Percentiles rank a stretch among this genome's conserved stretches.
Evolutionary conservation across 2,888 invertebrate genomes (phyloP).

Genomic region (Ceriagrion tenellum): DNA sequence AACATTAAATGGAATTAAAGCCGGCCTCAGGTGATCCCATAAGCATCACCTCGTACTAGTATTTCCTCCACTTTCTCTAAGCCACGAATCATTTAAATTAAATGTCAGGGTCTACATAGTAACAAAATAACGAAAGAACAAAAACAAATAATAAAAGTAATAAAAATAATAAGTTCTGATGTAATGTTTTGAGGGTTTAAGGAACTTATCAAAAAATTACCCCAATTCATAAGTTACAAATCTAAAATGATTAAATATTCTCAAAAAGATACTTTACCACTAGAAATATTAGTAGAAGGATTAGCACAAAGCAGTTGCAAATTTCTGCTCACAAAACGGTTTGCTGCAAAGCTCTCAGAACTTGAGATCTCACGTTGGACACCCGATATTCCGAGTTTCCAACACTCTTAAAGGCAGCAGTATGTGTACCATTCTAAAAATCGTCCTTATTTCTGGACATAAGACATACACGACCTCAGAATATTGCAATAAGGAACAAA

Average conservation of each 20-base stretch:
- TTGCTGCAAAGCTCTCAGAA: neutral
- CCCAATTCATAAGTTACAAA: neutral
- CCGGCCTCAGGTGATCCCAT: no score
- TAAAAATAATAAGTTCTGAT: neutral
- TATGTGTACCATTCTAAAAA: neutral
- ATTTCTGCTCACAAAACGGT: neutral
- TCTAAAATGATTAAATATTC: neutral
- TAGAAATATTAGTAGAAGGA: neutral
- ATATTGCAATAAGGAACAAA: neutral
- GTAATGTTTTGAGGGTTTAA: neutral
- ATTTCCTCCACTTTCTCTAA: neutral
- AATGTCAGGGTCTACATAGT: neutral
- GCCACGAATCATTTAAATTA: neutral
- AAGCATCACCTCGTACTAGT: neutral
- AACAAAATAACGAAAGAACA: constrained; percentile 21
- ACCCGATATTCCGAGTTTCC: neutral
- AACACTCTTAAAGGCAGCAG: neutral
- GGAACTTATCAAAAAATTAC: neutral
- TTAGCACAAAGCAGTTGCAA: neutral
- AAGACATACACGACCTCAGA: neutral
- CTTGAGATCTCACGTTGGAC: neutral
- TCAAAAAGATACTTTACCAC: neutral
- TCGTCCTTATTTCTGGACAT: neutral
- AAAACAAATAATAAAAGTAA: constrained; percentile 28
- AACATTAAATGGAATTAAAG: no score